Conservation (phyloP, 2,797 vertebrate genomes). For the Harpagifer antarcticus region DNA sequence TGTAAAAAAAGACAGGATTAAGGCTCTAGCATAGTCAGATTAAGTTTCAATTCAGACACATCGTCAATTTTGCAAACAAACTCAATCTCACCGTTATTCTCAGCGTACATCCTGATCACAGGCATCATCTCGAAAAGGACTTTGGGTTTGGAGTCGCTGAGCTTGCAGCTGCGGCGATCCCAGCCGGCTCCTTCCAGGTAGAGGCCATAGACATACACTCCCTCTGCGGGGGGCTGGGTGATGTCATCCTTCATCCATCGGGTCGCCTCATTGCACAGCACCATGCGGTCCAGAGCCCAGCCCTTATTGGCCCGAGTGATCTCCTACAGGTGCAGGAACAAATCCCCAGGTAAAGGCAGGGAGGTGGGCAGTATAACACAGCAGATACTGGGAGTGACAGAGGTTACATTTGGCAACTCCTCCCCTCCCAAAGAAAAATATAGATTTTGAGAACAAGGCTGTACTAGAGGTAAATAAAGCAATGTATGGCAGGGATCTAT, state of each 20-base stretch:
- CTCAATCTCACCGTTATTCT: slow-evolving; percentile 89
- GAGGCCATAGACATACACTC: slow-evolving; percentile 93
- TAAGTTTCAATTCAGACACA: not conserved
- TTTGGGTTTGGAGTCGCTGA: slow-evolving; percentile 94
- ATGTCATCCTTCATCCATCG: slow-evolving; percentile 96
- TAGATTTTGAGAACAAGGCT: slow-evolving; percentile 33
- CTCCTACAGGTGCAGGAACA: slow-evolving; percentile 83
- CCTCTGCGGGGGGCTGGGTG: slow-evolving; percentile 88
- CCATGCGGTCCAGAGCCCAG: slow-evolving; percentile 95
- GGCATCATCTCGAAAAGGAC: slow-evolving; percentile 96
- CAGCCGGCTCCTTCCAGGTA: slow-evolving; percentile 96
- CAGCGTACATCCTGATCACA: slow-evolving; percentile 94
- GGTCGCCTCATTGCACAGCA: slow-evolving; percentile 94
- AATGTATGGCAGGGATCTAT: slow-evolving; percentile 24
- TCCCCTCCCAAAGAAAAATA: slow-evolving; percentile 17
- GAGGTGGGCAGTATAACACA: not conserved
- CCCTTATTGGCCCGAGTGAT: slow-evolving; percentile 94
- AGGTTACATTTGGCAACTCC: slow-evolving; percentile 21
- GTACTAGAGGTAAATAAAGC: slow-evolving; percentile 31
- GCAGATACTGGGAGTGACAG: not conserved
- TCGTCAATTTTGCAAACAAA: not conserved
- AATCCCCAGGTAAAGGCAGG: slow-evolving; percentile 10
- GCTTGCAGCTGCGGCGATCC: slow-evolving; percentile 91
- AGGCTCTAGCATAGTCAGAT: slow-evolving; percentile 7
- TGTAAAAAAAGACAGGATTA: slow-evolving; percentile 20